These are phyloP conservation scores for Odocoileus hemionus DNA, from an alignment of 2,113 vertebrate species.

Conservation along the genomic window DNA sequence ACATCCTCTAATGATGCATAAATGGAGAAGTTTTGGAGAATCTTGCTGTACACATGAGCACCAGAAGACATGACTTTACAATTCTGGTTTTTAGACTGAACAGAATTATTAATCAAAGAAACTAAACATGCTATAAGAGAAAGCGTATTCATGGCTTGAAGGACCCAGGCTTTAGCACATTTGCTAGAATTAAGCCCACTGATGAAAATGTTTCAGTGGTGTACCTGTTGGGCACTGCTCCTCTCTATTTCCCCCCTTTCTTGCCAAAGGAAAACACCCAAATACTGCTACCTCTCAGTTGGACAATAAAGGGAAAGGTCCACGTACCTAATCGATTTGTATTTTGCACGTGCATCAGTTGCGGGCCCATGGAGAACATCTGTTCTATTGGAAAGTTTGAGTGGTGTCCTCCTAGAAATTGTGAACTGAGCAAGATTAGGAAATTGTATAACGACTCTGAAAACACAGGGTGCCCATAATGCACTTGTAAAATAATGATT, in stretches of 20 bases:
- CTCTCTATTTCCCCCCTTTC: neutral
- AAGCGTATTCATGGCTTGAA: neutral
- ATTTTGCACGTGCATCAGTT: neutral
- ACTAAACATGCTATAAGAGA: neutral
- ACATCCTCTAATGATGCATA: neutral
- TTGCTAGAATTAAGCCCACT: constrained; percentile 13
- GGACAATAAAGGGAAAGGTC: neutral
- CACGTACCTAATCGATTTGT: neutral
- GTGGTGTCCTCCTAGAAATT: neutral
- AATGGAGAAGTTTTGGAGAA: neutral
- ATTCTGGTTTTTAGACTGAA: neutral
- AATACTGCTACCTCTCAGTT: neutral
- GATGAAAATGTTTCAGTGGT: neutral
- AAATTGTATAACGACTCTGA: neutral
- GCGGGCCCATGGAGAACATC: neutral
- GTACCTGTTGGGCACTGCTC: constrained; percentile 20
- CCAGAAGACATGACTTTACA: neutral
- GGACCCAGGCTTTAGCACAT: neutral
- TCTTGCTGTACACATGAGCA: too few relatives aligned
- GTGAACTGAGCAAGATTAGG: neutral
- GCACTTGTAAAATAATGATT: neutral
- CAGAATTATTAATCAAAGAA: constrained; percentile 19
- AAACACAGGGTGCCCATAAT: neutral
- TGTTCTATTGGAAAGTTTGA: neutral
- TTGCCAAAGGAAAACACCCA: constrained; percentile 44